Conservation (phyloP, 2,113 vertebrate species). For the Rhinichthys klamathensis region DNA sequence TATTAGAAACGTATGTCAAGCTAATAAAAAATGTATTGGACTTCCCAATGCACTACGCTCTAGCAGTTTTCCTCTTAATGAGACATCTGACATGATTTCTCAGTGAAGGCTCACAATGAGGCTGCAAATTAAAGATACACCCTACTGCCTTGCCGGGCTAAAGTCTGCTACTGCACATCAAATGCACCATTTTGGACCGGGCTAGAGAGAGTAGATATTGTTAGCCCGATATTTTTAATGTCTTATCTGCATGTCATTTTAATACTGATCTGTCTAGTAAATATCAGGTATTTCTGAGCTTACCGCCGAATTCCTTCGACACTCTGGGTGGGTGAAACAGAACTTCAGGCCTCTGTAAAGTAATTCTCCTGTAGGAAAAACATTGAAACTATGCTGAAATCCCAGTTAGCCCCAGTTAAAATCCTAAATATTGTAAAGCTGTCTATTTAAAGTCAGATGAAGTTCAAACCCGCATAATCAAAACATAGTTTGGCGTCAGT, state of each 20-base stretch:
- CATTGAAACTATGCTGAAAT: constrained; percentile 54
- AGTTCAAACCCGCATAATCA: constrained; percentile 8
- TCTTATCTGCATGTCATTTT: not conserved
- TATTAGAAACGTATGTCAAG: no score
- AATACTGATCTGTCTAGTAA: not conserved
- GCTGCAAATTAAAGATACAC: not conserved
- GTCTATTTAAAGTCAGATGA: constrained; percentile 53
- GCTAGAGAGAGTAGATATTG: not conserved
- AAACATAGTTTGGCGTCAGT: not conserved
- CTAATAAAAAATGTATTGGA: not conserved
- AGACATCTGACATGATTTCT: not conserved
- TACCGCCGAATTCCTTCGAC: constrained; percentile 84
- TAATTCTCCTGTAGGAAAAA: constrained; percentile 82
- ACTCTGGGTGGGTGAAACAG: constrained; percentile 78
- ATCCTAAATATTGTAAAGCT: constrained; percentile 60
- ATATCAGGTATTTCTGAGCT: constrained; percentile 49
- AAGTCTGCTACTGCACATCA: not conserved
- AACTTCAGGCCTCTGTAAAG: constrained; percentile 82
- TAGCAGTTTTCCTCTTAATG: not conserved
- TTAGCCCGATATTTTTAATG: not conserved
- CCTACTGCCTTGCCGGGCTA: not conserved
- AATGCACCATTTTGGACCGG: not conserved
- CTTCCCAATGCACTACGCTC: not conserved
- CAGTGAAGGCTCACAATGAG: not conserved
- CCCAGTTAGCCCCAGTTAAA: constrained; percentile 27